These are phyloP conservation scores for Nasonia longicornis DNA, from an alignment of 1,140 invertebrate species.

Conservation along the genomic window DNA sequence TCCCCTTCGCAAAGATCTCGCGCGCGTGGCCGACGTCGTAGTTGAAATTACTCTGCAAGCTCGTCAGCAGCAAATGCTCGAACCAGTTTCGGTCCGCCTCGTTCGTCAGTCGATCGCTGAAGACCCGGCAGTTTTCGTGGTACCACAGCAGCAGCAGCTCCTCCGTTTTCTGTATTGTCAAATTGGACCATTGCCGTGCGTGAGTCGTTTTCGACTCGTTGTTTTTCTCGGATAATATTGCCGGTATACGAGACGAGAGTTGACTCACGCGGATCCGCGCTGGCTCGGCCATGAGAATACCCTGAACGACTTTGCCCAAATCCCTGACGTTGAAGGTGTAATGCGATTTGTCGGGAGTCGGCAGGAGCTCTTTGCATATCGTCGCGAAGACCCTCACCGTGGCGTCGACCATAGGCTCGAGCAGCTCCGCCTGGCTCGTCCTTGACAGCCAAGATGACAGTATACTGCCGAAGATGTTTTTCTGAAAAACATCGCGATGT, in stretches of 20 bases:
- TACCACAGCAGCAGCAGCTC: conserved; percentile 73
- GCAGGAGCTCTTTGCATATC: conserved; percentile 73
- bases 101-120: conserved; percentile 78
- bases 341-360: conserved; percentile 78
- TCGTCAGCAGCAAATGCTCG: conserved; percentile 68
- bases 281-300: conserved; percentile 75
- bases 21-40: conserved; percentile 65
- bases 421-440: conserved; percentile 58
- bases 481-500: conserved; percentile 58
- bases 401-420: conserved; percentile 70
- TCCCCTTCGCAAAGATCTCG: not conserved
- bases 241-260: no score
- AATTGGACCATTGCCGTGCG: not conserved
- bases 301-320: conserved; percentile 82
- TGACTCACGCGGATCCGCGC: conserved; percentile 64
- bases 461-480: conserved; percentile 78
- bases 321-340: conserved; percentile 80
- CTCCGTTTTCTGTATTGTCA: conserved; percentile 6
- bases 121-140: conserved; percentile 79
- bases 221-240: no score
- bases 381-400: conserved; percentile 76
- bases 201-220: not conserved
- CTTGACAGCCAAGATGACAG: conserved; percentile 76
- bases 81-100: conserved; percentile 75
- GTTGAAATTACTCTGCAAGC: conserved; percentile 73